Base-by-base conservation (phyloP, 30 jellyfish, hydroid and myxozoan species). In the Euphysa ruthae region DNA sequence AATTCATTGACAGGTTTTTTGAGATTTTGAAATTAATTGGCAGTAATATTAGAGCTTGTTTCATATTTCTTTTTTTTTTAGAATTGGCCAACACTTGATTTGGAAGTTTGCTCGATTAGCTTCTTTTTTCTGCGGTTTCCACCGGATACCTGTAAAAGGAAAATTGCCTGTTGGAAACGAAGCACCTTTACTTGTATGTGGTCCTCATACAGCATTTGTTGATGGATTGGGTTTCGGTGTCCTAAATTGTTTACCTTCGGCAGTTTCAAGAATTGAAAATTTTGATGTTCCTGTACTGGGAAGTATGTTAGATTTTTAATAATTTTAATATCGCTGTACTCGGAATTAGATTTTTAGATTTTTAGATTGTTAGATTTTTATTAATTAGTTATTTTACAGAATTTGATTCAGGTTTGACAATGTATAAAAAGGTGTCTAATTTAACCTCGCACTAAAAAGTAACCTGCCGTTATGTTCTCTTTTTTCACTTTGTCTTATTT, bases 151-250 rank as follows among this genome's bases (percentile, higher is more conserved):
- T 46, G 61, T 57, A 20, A 88, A 88, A 56, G 97, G 97, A 12
- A 43, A 81, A 35, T 58, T 81, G 3, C 90, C 97, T 6, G 78
- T 77, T 70, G 43, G 91, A 5, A 56, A 75, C 27, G 94, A 79
- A n/a, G 97, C 97, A 4, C 97, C 97, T 21, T 73, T 88, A 15
- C 68, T 71, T 55, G 94, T 88, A 0, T 61, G 62, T 20, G 97
- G 94, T 5, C 97, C 97, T 14, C 97, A 88, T 54, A 60, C 85
- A 0, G 34, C 90, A 54, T 88, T 88, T 35, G 65, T 88, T 51
- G 97, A 88, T 70, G 93, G 83, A 2, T 58, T 65, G 5, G 29
- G 74, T 15, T 16, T 68, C 19, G 77, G 35, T 15, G 43, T 52
- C 55, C 21, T 71, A 32, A 77, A 75, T 1, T 43, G 77, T 15